Evolutionary conservation across 2,113 vertebrate genomes (phyloP), one percentile per base, ranked within the genome.

Genomic region (Neotragus pygmaeus): DNA sequence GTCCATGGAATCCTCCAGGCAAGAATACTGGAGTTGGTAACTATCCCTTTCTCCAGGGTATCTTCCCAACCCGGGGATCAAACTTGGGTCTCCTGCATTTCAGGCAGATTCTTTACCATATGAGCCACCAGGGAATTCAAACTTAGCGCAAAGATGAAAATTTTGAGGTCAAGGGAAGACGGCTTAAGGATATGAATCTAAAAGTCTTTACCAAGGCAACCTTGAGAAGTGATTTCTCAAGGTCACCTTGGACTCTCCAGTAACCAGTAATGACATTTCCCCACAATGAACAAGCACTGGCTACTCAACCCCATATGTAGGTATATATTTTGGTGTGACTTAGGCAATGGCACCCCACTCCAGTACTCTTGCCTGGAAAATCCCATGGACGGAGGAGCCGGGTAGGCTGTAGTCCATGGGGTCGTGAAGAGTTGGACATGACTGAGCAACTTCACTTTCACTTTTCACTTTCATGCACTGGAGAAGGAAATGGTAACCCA

Each of bases 391-490:
- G 1, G 33, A n/a, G 16, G 62, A 66, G 62, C 33, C 62, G 19
- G 62, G 7, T 19, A 4, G 33, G 33, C 33, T 19, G 7, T 16
- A 19, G 33, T n/a, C 62, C 3, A 19, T 66, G 33, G 62, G 33
- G 33, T 66, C 1, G 1, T 0, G 0, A 66, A 66, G 33, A n/a
- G 33, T n/a, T 0, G 0, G 33, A 66, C 62, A 64, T 0, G 3
- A 64, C 62, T 64, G 30, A 64, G 7, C 1, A 15, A 64, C 62
- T n/a, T n/a, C 62, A n/a, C 62, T n/a, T 64, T 64, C 30, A 64
- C 30, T 33, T 64, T 64, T 33, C 30, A 64, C 14, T 62, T 64
- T 16, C 62, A 9, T 17, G 30, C 30, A 64, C 2, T 64, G 30
- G 62, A 64, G 30, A 64, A n/a, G 62, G 62, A n/a, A 64, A n/a